These are phyloP conservation scores for Pteropus alecto DNA, from an alignment of 2,113 vertebrate species.

Conservation along the genomic window DNA sequence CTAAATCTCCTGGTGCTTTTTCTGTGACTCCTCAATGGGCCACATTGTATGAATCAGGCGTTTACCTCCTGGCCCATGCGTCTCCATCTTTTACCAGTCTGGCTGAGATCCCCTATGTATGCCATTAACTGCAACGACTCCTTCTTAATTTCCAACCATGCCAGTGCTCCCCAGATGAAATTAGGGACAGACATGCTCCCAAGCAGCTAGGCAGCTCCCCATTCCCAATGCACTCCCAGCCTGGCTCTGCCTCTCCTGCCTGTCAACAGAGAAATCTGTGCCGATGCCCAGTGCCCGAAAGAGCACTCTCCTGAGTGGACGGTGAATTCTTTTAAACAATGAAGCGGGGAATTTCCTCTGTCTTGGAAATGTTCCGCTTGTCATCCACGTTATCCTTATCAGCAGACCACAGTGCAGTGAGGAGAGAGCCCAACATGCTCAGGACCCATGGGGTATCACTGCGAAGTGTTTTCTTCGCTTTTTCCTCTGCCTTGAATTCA, in stretches of 20 bases:
- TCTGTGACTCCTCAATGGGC: conserved; percentile 47
- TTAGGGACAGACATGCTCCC: background rate
- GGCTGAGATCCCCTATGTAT: background rate
- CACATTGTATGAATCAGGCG: conserved; percentile 6
- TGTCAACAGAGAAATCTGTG: background rate
- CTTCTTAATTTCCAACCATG: conserved; percentile 26
- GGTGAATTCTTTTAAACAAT: conserved; percentile 64
- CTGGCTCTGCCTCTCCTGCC: background rate
- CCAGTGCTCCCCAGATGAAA: conserved; percentile 32
- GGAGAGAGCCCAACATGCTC: background rate
- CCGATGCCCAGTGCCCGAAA: background rate
- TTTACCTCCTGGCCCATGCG: background rate
- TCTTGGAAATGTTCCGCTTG: conserved; percentile 66
- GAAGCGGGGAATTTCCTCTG: conserved; percentile 71
- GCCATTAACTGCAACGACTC: conserved; percentile 17
- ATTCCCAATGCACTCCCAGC: background rate
- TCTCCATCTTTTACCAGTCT: background rate
- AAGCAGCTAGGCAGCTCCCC: background rate
- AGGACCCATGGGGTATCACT: conserved; percentile 4
- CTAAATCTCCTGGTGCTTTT: conserved; percentile 57
- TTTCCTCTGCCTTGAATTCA: conserved; percentile 66
- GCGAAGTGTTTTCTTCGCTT: conserved; percentile 62
- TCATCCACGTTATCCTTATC: conserved; percentile 65
- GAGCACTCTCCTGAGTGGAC: background rate
- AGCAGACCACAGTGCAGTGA: conserved; percentile 47